phyloP scores from a whole-genome alignment of 2,888 invertebrate species.

The Anagyrus pseudococci region DNA sequence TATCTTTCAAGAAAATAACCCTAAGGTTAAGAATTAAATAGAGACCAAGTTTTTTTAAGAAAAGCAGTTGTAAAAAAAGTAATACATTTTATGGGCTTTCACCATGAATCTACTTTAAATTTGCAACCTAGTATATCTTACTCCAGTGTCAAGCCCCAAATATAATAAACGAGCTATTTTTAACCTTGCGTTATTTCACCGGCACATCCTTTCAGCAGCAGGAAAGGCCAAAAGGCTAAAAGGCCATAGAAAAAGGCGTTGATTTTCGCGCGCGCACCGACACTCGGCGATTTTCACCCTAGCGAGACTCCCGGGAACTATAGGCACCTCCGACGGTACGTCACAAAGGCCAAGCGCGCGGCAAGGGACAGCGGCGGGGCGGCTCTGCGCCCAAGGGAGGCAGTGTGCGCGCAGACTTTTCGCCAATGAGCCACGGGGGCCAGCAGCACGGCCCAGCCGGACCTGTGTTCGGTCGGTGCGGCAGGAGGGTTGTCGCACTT shows the following conservation, averaged over 20 bases:
- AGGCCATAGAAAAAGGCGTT: constrained; percentile 6
- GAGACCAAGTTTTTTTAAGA: too few species aligned
- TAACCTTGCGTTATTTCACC: too few species aligned
- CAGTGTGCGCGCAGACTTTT: constrained; percentile 23
- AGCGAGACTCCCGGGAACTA: constrained; percentile 56
- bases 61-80: too few species aligned
- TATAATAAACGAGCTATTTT: too few species aligned
- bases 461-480: constrained; percentile 54
- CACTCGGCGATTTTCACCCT: constrained; percentile 43
- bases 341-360: constrained; percentile 36
- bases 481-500: constrained; percentile 51
- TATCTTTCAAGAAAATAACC: too few species aligned
- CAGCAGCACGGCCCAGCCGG: constrained; percentile 55
- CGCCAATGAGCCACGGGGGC: constrained; percentile 36
- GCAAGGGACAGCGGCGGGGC: constrained; percentile 29
- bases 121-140: too few species aligned
- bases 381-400: constrained; percentile 36
- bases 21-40: too few species aligned
- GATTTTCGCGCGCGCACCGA: constrained; percentile 20
- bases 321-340: constrained; percentile 58
- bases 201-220: too few species aligned
- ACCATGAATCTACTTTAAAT: too few species aligned
- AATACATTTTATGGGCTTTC: too few species aligned
- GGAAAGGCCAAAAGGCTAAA: too few species aligned
- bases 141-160: too few species aligned